These are phyloP conservation scores for Aldabrachelys gigantea DNA, from an alignment of 2,113 vertebrate species.

Conservation along the genomic window DNA sequence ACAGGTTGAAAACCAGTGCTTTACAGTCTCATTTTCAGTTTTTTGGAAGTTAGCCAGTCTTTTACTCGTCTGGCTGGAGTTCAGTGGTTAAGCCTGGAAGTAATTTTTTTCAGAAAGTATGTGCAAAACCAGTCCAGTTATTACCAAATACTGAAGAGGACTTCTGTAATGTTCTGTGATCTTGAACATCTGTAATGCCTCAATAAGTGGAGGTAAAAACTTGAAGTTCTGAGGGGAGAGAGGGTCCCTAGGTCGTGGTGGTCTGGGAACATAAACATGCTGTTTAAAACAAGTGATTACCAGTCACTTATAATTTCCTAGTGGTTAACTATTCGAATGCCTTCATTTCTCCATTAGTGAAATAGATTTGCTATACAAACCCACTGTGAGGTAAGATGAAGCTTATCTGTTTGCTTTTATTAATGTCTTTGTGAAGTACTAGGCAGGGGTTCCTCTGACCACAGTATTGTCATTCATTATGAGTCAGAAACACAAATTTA, in stretches of 20 bases:
- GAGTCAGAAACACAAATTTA: background rate
- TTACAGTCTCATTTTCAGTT: background rate
- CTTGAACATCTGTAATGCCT: background rate
- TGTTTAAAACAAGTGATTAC: background rate
- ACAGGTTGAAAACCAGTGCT: background rate
- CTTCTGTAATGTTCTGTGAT: background rate
- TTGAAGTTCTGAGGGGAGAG: background rate
- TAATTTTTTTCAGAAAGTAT: background rate
- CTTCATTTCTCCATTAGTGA: background rate
- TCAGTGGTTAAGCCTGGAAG: background rate
- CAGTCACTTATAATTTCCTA: background rate
- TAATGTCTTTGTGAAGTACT: background rate
- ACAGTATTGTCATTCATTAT: background rate
- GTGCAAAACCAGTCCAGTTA: background rate
- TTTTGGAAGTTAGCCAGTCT: background rate
- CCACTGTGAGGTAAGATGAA: background rate
- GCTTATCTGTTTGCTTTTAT: background rate
- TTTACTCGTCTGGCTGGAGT: background rate
- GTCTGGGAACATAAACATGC: accelerated
- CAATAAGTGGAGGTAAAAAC: background rate
- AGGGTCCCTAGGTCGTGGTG: background rate
- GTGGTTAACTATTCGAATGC: background rate
- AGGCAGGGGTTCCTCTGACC: background rate
- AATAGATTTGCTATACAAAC: background rate
- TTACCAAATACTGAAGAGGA: background rate